Evolutionary conservation across 1,140 invertebrate species (phyloP), one percentile per base, ranked within the genome.

Genomic region (Vollenhovia emeryi): DNA sequence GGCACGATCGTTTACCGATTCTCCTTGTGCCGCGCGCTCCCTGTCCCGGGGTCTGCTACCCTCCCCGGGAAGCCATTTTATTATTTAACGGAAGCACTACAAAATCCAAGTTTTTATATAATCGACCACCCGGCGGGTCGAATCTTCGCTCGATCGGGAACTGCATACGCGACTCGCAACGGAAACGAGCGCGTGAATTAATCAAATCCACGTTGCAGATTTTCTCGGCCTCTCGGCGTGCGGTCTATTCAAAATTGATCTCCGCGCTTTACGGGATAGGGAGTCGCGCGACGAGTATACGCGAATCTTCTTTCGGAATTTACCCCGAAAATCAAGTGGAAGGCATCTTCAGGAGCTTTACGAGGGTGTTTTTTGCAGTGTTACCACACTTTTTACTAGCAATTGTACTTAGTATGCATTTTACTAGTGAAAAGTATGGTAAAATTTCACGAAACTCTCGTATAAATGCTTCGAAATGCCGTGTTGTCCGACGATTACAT

Each of bases 1-100:
- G 66, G 82, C 82, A 87, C 86, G 87, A 88, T 87, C 87, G 86
- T 85, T 88, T 88, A 82, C 52, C 82, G 50, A 87, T 87, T 87
- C 86, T 68, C 59, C 71, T 87, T 78, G 24, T 85, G 79, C 73
- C 57, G n/a, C n/a, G n/a, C n/a, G n/a, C n/a, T n/a, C n/a, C n/a
- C n/a, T n/a, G n/a, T n/a, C n/a, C n/a, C n/a, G n/a, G n/a, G n/a
- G n/a, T n/a, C n/a, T n/a, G n/a, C n/a, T n/a, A n/a, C n/a, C n/a
- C 87, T 88, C 62, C 57, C 27, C 24, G 11, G 15, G 73, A 50
- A 57, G 18, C 62, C 48, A 8, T 73, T 87, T 48, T 52, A 78
- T 87, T 78, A 71, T 76, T 84, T 88, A 78, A 78, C 36, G 36
- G 33, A 78, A 68, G 48, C 48, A 30, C 60, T 78, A 21, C 40